phyloP scores from a whole-genome alignment of 2,797 vertebrate genomes.

The Myotis myotis region DNA sequence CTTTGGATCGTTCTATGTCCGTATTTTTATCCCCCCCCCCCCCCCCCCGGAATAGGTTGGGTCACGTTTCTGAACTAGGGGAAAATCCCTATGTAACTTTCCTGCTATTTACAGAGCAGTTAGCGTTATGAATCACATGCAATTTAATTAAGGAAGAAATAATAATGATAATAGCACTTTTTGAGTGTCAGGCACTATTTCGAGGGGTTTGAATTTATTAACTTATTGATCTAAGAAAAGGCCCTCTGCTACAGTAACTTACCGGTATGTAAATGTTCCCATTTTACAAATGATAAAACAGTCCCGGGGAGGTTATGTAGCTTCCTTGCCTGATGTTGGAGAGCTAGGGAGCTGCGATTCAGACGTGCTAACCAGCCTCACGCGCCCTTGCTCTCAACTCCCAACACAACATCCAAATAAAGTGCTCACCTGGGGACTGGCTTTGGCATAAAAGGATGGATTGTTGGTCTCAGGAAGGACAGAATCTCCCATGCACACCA shows the following conservation, averaged over 20 bases:
- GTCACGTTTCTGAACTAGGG: neutral
- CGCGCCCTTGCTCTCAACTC: neutral
- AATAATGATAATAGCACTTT: neutral
- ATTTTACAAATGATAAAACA: neutral
- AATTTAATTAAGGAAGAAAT: neutral
- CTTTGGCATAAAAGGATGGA: neutral
- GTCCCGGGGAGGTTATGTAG: neutral
- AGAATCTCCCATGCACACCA: neutral
- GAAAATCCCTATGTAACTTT: neutral
- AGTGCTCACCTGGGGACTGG: neutral
- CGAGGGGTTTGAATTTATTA: neutral
- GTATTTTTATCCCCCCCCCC: neutral
- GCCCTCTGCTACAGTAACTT: neutral
- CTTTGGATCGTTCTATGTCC: neutral
- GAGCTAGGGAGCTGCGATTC: neutral
- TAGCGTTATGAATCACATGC: neutral
- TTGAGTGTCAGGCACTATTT: neutral
- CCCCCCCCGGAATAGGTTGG: neutral
- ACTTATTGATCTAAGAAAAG: neutral
- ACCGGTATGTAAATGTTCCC: too few species aligned
- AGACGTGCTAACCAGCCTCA: neutral
- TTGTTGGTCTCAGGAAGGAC: neutral
- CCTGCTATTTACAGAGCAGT: neutral
- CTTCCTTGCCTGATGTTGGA: neutral
- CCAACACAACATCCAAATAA: neutral